These are phyloP conservation scores for Lasioglossum lativentre DNA, from an alignment of 2,888 invertebrate genomes.

Conservation along the genomic window DNA sequence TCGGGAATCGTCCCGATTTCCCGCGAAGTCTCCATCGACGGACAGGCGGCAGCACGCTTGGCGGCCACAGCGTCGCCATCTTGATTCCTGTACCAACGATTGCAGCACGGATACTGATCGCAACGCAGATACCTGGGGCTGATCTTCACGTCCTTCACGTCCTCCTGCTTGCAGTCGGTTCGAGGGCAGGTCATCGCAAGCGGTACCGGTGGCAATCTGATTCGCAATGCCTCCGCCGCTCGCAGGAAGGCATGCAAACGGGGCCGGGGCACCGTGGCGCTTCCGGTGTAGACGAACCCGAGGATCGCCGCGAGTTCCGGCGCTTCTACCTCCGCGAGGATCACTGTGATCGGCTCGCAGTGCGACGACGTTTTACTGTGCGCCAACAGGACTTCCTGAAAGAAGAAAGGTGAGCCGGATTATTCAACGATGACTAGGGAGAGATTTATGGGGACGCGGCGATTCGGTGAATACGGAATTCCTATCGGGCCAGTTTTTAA, in stretches of 20 bases:
- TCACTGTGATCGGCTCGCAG: conserved; percentile 87
- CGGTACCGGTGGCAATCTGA: conserved; percentile 77
- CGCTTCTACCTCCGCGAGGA: conserved; percentile 88
- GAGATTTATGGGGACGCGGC: conserved; percentile 30
- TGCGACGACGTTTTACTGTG: conserved; percentile 75
- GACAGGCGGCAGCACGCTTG: conserved; percentile 39
- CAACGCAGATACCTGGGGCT: conserved; percentile 73
- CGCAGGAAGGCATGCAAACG: conserved; percentile 87
- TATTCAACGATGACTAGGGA: neutral
- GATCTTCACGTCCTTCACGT: conserved; percentile 73
- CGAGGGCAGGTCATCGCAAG: conserved; percentile 53
- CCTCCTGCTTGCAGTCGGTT: conserved; percentile 70
- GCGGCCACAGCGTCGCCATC: conserved; percentile 27
- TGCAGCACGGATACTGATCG: conserved; percentile 73
- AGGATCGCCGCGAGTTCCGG: conserved; percentile 88
- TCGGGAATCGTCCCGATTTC: conserved; percentile 54
- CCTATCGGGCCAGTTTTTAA: conserved; percentile 44
- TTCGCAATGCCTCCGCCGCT: conserved; percentile 84
- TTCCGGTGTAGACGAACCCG: conserved; percentile 90
- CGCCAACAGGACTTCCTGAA: conserved; percentile 81
- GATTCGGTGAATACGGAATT: conserved; percentile 36
- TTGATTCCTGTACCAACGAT: conserved; percentile 53
- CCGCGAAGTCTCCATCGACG: conserved; percentile 29
- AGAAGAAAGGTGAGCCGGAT: conserved; percentile 15
- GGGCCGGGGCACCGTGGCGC: conserved; percentile 87